These are phyloP conservation scores for Bombyx mandarina DNA, from an alignment of 1,140 invertebrate genomes.

Conservation along the genomic window DNA sequence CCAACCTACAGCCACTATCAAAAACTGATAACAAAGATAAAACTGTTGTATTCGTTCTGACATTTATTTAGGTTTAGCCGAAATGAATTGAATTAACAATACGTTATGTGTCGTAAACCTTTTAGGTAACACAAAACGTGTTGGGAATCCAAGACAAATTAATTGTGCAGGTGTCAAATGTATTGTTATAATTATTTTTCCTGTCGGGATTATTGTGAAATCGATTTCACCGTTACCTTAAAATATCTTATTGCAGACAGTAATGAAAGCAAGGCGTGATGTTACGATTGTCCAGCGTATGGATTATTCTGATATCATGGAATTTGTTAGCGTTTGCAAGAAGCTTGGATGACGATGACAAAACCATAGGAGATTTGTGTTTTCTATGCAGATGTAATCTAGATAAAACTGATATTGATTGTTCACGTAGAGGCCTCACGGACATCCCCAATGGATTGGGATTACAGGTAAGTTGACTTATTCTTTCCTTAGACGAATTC, in stretches of 20 bases:
- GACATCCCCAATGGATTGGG: slow-evolving; percentile 37
- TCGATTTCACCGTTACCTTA: no score
- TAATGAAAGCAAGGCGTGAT: slow-evolving; percentile 53
- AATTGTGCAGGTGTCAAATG: slow-evolving; percentile 25
- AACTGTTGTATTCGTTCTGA: slow-evolving; percentile 41
- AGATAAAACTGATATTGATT: slow-evolving; percentile 41
- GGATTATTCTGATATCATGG: slow-evolving; percentile 26
- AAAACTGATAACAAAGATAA: slow-evolving; percentile 61
- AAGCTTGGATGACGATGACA: slow-evolving; percentile 43
- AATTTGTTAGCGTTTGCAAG: slow-evolving; percentile 25
- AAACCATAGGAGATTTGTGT: slow-evolving; percentile 22
- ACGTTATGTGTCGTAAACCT: background rate
- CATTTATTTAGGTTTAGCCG: slow-evolving; percentile 8
- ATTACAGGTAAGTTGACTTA: slow-evolving; percentile 28
- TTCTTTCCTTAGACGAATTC: background rate
- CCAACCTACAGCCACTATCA: slow-evolving; percentile 46
- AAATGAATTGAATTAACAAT: slow-evolving; percentile 4
- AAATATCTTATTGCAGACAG: slow-evolving; percentile 31
- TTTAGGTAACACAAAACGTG: slow-evolving; percentile 16
- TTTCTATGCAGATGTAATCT: slow-evolving; percentile 37
- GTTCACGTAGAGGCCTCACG: slow-evolving; percentile 44
- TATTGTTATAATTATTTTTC: slow-evolving; percentile 1
- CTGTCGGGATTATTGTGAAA: background rate
- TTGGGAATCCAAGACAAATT: slow-evolving; percentile 13
- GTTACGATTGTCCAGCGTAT: slow-evolving; percentile 27